A percentile compares a stretch with the other conserved stretches of the same genome.
phyloP scores from a whole-genome alignment of 2,797 vertebrate genomes.

The Hydrolagus colliei region DNA sequence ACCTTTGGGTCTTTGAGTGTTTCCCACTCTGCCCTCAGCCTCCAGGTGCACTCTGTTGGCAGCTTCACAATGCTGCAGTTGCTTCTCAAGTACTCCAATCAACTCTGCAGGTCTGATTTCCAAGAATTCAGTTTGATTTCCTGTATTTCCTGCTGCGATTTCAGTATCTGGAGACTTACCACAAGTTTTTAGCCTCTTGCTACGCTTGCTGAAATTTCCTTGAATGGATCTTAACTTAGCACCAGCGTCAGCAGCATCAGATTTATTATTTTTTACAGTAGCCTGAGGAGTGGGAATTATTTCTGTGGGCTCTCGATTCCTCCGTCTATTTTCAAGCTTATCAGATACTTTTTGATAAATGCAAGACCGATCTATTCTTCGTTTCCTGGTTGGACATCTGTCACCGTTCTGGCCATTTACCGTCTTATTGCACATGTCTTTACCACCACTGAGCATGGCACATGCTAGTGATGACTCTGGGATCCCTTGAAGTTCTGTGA shows the following conservation, averaged over 20 bases:
- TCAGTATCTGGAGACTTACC: neutral
- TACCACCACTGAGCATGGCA: neutral
- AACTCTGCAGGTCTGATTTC: neutral
- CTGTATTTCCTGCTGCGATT: neutral
- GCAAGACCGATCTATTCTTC: neutral
- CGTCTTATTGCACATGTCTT: neutral
- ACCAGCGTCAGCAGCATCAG: neutral
- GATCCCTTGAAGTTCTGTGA: neutral
- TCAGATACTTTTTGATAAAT: neutral
- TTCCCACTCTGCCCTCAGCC: neutral
- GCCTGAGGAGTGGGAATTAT: neutral
- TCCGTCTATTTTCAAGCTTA: neutral
- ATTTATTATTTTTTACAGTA: neutral
- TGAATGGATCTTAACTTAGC: neutral
- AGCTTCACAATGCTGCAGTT: neutral
- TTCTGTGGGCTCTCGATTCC: neutral
- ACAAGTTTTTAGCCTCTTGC: too few relatives aligned
- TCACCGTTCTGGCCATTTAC: neutral
- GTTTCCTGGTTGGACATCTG: neutral
- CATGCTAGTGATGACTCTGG: neutral
- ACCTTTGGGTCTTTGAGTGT: neutral
- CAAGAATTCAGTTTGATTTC: neutral
- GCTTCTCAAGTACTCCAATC: neutral
- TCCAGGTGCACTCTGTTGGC: neutral
- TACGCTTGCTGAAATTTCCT: neutral